phyloP scores from a whole-genome alignment of 2,797 vertebrate genomes.

The Oreonectes daqikongensis region DNA sequence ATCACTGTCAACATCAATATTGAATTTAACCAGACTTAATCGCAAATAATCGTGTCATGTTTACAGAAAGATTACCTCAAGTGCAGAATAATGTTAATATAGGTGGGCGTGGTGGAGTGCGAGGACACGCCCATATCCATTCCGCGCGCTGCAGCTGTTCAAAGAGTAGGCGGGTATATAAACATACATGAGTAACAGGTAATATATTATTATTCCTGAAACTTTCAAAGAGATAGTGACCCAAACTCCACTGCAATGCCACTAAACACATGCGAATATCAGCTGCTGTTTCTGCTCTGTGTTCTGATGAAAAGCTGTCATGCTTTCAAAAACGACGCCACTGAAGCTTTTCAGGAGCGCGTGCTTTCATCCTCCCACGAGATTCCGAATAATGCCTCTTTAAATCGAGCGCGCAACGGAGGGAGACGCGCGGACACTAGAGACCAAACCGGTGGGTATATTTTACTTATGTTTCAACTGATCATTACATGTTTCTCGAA shows the following conservation, averaged over 20 bases:
- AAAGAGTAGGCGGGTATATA: slow-evolving; percentile 49
- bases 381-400: slow-evolving; percentile 73
- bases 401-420: slow-evolving; percentile 87
- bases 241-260: slow-evolving; percentile 74
- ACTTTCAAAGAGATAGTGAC: slow-evolving; percentile 24
- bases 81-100: slow-evolving; percentile 10
- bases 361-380: slow-evolving; percentile 66
- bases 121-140: slow-evolving; percentile 45
- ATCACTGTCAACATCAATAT: background rate
- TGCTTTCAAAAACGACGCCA: slow-evolving; percentile 88
- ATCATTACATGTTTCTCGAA: no score
- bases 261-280: slow-evolving; percentile 70
- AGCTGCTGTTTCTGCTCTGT: slow-evolving; percentile 75
- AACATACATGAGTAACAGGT: slow-evolving; percentile 44
- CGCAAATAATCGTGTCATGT: background rate
- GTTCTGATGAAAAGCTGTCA: slow-evolving; percentile 75
- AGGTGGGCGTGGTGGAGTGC: slow-evolving; percentile 17
- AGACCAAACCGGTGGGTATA: slow-evolving; percentile 55
- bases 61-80: background rate
- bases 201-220: slow-evolving; percentile 33
- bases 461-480: background rate
- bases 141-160: slow-evolving; percentile 28
- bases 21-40: background rate
- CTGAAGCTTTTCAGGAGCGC: slow-evolving; percentile 80
- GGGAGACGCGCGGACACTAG: slow-evolving; percentile 74